phyloP scores from a whole-genome alignment of 1,140 invertebrate genomes.

The Ostrea edulis region DNA sequence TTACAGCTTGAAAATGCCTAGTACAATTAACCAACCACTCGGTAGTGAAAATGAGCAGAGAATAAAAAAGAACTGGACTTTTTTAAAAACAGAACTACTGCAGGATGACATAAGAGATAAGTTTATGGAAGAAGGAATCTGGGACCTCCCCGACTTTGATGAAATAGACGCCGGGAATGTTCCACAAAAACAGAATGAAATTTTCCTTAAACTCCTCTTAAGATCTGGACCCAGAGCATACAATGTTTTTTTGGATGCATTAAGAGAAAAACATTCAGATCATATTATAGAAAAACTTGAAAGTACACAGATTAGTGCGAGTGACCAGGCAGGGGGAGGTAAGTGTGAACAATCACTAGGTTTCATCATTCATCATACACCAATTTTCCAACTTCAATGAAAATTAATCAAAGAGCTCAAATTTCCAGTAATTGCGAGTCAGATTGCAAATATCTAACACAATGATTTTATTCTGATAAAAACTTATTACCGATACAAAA shows the following conservation, averaged over 20 bases:
- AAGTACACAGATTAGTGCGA: background rate
- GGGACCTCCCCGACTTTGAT: background rate
- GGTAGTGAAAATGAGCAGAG: background rate
- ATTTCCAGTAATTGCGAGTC: too few species aligned
- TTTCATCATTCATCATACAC: too few species aligned
- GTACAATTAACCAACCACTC: background rate
- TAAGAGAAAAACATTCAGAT: background rate
- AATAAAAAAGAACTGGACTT: constrained; percentile 6
- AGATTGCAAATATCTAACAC: too few species aligned
- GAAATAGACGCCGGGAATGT: background rate
- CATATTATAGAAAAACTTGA: constrained; percentile 13
- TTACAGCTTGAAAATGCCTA: background rate
- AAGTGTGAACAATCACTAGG: background rate
- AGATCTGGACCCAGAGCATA: background rate
- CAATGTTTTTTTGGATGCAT: background rate
- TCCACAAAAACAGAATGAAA: background rate
- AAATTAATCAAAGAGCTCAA: too few species aligned
- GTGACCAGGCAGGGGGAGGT: background rate
- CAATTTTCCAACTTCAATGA: too few species aligned
- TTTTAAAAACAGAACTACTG: background rate
- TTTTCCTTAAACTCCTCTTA: background rate
- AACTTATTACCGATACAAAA: too few species aligned
- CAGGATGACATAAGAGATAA: background rate
- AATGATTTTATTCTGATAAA: too few species aligned
- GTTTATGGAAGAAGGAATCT: background rate